A percentile compares a stretch with the other conserved stretches of the same genome.
phyloP scores from a whole-genome alignment of 2,888 invertebrate species.

The Neelides folsomi region DNA sequence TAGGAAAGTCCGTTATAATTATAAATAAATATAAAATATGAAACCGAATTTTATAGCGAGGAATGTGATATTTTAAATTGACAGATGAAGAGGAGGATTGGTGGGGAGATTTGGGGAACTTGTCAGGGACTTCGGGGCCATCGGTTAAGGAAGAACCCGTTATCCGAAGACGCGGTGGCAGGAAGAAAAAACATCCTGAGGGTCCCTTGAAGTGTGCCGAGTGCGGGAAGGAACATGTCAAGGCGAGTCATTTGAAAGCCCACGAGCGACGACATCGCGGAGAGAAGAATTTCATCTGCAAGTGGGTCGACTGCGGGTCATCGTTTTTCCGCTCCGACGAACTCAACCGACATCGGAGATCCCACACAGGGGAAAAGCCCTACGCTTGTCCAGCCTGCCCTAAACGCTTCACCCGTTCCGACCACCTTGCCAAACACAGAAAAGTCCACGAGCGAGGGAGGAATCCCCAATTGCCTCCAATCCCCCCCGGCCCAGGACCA shows the following conservation, averaged over 20 bases:
- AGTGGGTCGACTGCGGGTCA: slow-evolving; percentile 68
- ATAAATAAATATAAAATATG: too few relatives aligned
- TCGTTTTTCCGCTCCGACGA: slow-evolving; percentile 89
- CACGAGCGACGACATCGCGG: slow-evolving; percentile 74
- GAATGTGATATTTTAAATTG: too few relatives aligned
- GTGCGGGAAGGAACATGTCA: slow-evolving; percentile 71
- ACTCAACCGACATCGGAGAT: slow-evolving; percentile 76
- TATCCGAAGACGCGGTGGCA: too few relatives aligned
- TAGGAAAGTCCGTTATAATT: too few relatives aligned
- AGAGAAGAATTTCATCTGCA: slow-evolving; percentile 44
- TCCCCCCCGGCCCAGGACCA: too few relatives aligned
- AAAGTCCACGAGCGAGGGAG: slow-evolving; percentile 41
- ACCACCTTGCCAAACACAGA: slow-evolving; percentile 83
- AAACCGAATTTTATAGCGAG: too few relatives aligned
- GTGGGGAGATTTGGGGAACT: too few relatives aligned
- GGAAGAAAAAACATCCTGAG: too few relatives aligned
- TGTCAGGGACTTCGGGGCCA: too few relatives aligned
- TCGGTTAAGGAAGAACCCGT: too few relatives aligned
- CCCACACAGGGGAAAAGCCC: slow-evolving; percentile 90
- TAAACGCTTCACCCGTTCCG: slow-evolving; percentile 82
- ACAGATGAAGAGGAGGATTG: too few relatives aligned
- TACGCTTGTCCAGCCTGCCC: slow-evolving; percentile 77
- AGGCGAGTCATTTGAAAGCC: slow-evolving; percentile 78
- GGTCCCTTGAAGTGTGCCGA: slow-evolving; percentile 34
- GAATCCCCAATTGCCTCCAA: too few relatives aligned